phyloP scores from a whole-genome alignment of 2,888 invertebrate species.

The Megalurothrips usitatus region DNA sequence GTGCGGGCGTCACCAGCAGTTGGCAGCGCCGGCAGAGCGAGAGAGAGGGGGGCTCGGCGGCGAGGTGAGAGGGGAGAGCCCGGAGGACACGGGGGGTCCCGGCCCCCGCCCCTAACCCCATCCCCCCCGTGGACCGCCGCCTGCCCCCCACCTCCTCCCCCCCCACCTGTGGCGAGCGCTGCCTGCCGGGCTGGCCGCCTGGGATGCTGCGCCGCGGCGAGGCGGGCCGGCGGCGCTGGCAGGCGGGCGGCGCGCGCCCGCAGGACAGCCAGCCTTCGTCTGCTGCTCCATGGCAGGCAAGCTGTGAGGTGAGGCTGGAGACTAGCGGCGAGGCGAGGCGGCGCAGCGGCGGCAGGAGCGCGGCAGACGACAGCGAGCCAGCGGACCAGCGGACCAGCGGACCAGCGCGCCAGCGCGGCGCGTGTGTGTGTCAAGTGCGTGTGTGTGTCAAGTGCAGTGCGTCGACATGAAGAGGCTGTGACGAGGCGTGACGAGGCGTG shows the following conservation, averaged over 20 bases:
- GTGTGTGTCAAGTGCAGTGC: too few species aligned
- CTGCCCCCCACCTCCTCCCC: background rate
- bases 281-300: too few species aligned
- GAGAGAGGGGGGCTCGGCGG: background rate
- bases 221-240: background rate
- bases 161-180: slow-evolving; percentile 7
- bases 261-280: background rate
- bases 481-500: too few species aligned
- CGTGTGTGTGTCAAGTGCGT: too few species aligned
- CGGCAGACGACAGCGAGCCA: too few species aligned
- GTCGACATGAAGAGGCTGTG: too few species aligned
- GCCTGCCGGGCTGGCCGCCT: slow-evolving; percentile 7
- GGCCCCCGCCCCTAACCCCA: background rate
- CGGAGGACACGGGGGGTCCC: slow-evolving; percentile 13
- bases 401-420: too few species aligned
- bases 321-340: too few species aligned
- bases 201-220: slow-evolving; percentile 1
- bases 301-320: too few species aligned
- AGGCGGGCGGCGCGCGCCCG: background rate
- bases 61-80: background rate
- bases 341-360: too few species aligned
- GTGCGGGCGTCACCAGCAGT: too few species aligned
- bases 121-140: background rate
- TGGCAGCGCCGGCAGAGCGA: background rate
- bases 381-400: too few species aligned